Evolutionary conservation across 1,140 invertebrate genomes (phyloP), one percentile per base, ranked within the genome.

Genomic region (Wiebesia pumilae): DNA sequence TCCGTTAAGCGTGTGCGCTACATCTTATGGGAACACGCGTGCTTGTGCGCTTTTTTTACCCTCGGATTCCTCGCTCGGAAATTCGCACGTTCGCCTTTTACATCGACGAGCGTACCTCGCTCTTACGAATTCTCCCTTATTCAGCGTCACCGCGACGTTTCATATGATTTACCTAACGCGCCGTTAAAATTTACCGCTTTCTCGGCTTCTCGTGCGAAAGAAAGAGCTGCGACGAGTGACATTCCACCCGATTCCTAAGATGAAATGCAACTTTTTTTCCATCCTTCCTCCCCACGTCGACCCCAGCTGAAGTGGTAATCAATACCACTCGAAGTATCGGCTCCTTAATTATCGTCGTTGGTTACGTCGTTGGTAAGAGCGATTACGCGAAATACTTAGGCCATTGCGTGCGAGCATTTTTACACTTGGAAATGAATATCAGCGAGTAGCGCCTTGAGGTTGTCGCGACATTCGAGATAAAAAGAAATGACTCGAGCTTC

Each of bases 51-150:
- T 2, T 43, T 43, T 75, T 33, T 33, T 75, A 14, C 24, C 24
- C 71, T 75, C 71, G 40, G 19, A 43, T 43, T 33, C 58, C 10
- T 62, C 3, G 3, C 35, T n/a, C 43, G 30, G 19, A 65, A 62
- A 67, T 47, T 82, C 65, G 65, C 43, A 35, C 40, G 65, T 73
- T 40, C 35, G 7, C 69, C 38, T 40, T 65, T 73, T 73, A 73
- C 19, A 54, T 54, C 51, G 6, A 7, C 43, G 43, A 47, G 6
- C 43, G 14, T 47, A 7, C 43, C 16, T 54, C 16, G 51, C 51
- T 9, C 19, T 54, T 19, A 19, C 51, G 19, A 54, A 54, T 62
- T 62, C 3, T 62, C 24, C 24, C 27, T 27, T 14, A 6, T 27
- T 62, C 58, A 14, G 10, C 6, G 6, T 47, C 43, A 7, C 27